Percentiles rank a stretch among this genome's conserved stretches.
phyloP scores from a whole-genome alignment of 2,797 vertebrate genomes.

The Anguilla anguilla region DNA sequence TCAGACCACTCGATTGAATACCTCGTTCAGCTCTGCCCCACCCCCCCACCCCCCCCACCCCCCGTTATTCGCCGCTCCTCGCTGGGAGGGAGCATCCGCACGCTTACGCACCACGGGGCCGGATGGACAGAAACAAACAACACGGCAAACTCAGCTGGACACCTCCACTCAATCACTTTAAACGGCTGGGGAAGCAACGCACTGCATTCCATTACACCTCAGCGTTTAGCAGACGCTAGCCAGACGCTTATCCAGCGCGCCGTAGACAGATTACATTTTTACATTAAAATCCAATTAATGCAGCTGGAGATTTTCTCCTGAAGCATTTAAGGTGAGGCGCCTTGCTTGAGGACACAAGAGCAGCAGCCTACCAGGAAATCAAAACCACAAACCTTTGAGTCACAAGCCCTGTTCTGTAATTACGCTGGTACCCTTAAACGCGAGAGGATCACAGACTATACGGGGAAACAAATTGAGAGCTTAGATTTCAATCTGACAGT shows the following conservation, averaged over 20 bases:
- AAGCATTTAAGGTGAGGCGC: neutral
- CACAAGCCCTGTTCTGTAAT: too few relatives aligned
- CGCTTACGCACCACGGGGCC: neutral
- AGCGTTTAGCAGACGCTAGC: neutral
- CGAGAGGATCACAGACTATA: neutral
- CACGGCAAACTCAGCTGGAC: neutral
- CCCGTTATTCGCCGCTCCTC: neutral
- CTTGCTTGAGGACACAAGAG: neutral
- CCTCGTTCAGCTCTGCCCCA: neutral
- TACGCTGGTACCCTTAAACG: neutral
- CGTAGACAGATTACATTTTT: neutral
- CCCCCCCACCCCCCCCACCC: too few relatives aligned
- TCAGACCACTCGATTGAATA: neutral
- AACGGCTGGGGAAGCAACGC: neutral
- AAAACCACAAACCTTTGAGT: neutral
- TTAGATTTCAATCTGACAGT: neutral
- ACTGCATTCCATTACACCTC: neutral
- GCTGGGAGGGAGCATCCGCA: neutral
- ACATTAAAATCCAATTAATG: neutral
- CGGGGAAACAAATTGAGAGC: neutral
- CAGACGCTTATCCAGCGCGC: neutral
- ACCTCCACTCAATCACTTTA: neutral
- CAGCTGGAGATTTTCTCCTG: neutral
- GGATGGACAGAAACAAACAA: neutral
- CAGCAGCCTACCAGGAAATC: neutral